Percentiles rank a stretch among this genome's conserved stretches.
Evolutionary conservation across 2,888 invertebrate species (phyloP).

Genomic region (Coenonympha glycerion): DNA sequence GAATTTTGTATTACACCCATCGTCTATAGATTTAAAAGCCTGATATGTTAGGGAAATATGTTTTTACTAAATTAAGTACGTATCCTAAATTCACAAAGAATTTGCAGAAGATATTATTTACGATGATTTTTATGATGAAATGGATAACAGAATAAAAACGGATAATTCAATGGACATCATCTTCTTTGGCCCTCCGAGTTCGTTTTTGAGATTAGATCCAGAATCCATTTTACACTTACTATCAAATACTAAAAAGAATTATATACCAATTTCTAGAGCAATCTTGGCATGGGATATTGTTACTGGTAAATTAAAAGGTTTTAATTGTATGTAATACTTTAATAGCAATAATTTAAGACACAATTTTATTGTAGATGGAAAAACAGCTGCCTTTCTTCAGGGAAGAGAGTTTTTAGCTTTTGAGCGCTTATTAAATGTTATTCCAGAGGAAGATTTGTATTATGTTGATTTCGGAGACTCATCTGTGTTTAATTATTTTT

Average conservation of each 20-base stretch:
- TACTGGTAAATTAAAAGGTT: slow-evolving; percentile 54
- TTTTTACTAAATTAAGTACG: not conserved
- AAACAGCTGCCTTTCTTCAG: slow-evolving; percentile 62
- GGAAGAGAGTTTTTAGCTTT: slow-evolving; percentile 61
- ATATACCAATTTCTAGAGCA: slow-evolving; percentile 53
- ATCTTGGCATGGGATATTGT: slow-evolving; percentile 65
- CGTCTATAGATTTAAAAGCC: too few species aligned
- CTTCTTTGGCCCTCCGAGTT: slow-evolving; percentile 56
- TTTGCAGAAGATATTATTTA: slow-evolving; percentile 31
- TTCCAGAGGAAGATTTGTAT: slow-evolving; percentile 68
- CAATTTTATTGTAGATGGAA: slow-evolving; percentile 47
- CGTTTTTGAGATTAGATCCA: slow-evolving; percentile 59
- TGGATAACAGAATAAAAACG: slow-evolving; percentile 47
- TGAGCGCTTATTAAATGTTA: slow-evolving; percentile 48
- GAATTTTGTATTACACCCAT: too few species aligned
- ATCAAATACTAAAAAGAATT: slow-evolving; percentile 46
- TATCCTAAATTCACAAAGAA: not conserved
- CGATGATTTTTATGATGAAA: slow-evolving; percentile 62
- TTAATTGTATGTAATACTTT: too few species aligned
- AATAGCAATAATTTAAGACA: too few species aligned
- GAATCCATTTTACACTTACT: slow-evolving; percentile 61
- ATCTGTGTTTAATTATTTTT: slow-evolving; percentile 55
- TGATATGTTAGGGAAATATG: too few species aligned
- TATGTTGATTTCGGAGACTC: slow-evolving; percentile 63
- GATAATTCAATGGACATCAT: slow-evolving; percentile 63